Evolutionary conservation across 2,113 vertebrate species (phyloP), one percentile per base, ranked within the genome.

Genomic region (Tapirus terrestris): DNA sequence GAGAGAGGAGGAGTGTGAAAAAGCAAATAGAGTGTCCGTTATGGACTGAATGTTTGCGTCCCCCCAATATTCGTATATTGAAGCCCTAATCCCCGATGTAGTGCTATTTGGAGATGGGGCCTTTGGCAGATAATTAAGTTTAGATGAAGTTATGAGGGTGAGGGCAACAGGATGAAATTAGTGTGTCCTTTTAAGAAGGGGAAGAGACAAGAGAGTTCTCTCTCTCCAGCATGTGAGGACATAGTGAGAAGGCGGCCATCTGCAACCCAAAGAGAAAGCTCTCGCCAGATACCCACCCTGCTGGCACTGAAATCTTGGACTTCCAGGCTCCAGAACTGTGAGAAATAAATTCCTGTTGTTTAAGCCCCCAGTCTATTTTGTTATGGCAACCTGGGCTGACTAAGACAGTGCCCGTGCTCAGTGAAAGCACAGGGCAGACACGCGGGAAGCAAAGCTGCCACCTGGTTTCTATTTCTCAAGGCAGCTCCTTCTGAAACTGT

Each of bases 351-450:
- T 9, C 20, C 14, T 17, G 10, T 3, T 7, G 2, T 31, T 12
- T 33, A 1, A 9, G 58, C 14, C 36, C 51, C 18, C 3, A 0
- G 73, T 36, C 63, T 21, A 6, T 31, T 75, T 67, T 36, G 36
- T 27, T 2, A 33, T 1, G 1, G 63, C 48, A 3, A 25, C 77
- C 45, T 2, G 6, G 25, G n/a, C n/a, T 0, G 23, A 2, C 70
- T 16, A 7, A 14, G 45, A 33, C 2, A 1, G 29, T 0, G 13
- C 51, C 56, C 39, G 1, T 0, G 3, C 6, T 33, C 0, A 0
- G 11, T 2, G 13, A 39, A 61, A 36, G 29, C 21, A 0, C 36
- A 4, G 31, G 29, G 67, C 63, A 11, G 31, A 14, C 51, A 10
- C 0, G 0, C 7, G 21, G 48, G 20, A 16, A 14, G 43, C 48